phyloP scores from a whole-genome alignment of 2,888 invertebrate genomes.

The Sipha maydis region DNA sequence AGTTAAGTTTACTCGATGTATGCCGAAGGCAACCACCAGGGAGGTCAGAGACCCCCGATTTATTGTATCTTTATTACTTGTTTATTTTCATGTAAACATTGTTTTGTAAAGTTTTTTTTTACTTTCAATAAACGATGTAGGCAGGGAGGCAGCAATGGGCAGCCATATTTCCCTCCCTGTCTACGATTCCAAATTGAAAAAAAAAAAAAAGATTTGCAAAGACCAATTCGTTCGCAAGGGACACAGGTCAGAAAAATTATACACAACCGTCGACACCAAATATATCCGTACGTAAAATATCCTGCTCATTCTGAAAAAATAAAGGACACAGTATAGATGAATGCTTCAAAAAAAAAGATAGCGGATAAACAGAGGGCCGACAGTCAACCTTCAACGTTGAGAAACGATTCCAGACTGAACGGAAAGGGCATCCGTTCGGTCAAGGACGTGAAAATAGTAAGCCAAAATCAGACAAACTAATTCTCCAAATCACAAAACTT shows the following conservation, averaged over 20 bases:
- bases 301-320: background rate
- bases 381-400: background rate
- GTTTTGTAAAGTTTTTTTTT: no score
- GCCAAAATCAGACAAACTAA: background rate
- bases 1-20: no score
- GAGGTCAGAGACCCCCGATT: no score
- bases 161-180: no score
- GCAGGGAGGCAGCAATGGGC: no score
- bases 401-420: background rate
- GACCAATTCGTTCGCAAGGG: no score
- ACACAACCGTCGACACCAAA: background rate
- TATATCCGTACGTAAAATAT: background rate
- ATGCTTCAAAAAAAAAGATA: background rate
- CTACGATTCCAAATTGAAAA: no score
- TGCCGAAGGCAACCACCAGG: no score
- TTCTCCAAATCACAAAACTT: background rate
- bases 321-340: background rate
- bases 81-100: no score
- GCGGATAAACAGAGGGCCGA: background rate
- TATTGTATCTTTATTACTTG: no score
- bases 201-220: no score
- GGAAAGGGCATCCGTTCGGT: background rate
- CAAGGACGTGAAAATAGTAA: background rate
- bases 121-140: no score
- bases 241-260: constrained; percentile 1